Percentiles rank a stretch among this genome's conserved stretches.
Conservation (phyloP, 1,140 invertebrate genomes). For the Galendromus occidentalis region DNA sequence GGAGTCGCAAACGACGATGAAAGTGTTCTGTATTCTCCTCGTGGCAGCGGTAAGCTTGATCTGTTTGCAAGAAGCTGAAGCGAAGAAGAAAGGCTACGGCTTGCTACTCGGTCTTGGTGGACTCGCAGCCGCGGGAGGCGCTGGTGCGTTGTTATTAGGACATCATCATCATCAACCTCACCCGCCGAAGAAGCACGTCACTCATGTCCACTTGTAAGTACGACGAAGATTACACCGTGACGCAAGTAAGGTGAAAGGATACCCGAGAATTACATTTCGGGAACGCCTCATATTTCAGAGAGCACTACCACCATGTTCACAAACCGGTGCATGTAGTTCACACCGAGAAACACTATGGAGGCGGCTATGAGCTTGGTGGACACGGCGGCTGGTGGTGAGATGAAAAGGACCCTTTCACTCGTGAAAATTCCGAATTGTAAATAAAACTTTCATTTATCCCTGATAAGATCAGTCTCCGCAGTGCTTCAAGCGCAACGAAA, state of each 20-base stretch:
- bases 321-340: neutral
- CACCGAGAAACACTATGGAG: neutral
- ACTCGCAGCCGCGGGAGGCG: neutral
- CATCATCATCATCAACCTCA: neutral
- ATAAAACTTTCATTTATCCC: too few relatives aligned
- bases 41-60: neutral
- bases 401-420: too few relatives aligned
- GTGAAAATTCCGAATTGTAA: too few relatives aligned
- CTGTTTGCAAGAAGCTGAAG: neutral
- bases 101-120: neutral
- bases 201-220: neutral
- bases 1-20: neutral
- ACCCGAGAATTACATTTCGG: neutral
- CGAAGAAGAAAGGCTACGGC: neutral
- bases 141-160: neutral
- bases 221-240: neutral
- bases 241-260: neutral
- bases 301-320: neutral
- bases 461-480: too few relatives aligned
- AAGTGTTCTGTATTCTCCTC: neutral
- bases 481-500: too few relatives aligned
- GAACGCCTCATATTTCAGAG: neutral
- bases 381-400: neutral
- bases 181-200: neutral
- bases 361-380: neutral